phyloP scores from a whole-genome alignment of 1,140 invertebrate genomes.

The Phenacoccus solenopsis region DNA sequence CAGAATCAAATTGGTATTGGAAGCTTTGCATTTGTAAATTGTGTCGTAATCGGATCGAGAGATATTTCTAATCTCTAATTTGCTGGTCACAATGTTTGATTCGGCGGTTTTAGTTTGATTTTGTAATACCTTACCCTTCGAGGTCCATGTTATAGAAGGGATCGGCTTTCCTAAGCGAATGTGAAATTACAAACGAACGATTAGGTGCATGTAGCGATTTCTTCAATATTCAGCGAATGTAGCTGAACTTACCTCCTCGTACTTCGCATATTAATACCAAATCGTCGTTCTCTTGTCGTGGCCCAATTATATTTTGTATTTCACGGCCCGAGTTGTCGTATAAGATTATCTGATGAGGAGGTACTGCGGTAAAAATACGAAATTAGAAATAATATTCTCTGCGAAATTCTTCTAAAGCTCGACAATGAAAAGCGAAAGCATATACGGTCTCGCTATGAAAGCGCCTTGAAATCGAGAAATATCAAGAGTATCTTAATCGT shows the following conservation, averaged over 20 bases:
- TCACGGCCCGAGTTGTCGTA: conserved; percentile 62
- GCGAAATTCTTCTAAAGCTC: no score
- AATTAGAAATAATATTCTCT: no score
- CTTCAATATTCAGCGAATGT: not conserved
- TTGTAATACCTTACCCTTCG: conserved; percentile 38
- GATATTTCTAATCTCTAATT: conserved; percentile 42
- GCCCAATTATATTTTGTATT: conserved; percentile 51
- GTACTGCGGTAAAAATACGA: conserved; percentile 46
- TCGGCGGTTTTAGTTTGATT: conserved; percentile 35
- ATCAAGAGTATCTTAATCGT: no score
- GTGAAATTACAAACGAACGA: not conserved
- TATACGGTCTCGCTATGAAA: no score
- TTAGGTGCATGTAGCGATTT: not conserved
- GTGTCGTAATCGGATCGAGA: conserved; percentile 60
- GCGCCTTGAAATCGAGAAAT: no score
- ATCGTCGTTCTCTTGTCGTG: conserved; percentile 66
- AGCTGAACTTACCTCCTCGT: conserved; percentile 58
- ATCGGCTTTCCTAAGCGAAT: conserved; percentile 55
- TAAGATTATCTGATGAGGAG: conserved; percentile 68
- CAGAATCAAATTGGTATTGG: conserved; percentile 63
- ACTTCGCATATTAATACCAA: conserved; percentile 76
- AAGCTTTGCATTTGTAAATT: conserved; percentile 66
- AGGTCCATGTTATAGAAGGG: conserved; percentile 72
- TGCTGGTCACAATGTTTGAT: conserved; percentile 36
- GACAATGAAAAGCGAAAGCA: no score